Evolutionary conservation across 2,113 vertebrate genomes (phyloP).

Genomic region (Gasterosteus nipponicus): DNA sequence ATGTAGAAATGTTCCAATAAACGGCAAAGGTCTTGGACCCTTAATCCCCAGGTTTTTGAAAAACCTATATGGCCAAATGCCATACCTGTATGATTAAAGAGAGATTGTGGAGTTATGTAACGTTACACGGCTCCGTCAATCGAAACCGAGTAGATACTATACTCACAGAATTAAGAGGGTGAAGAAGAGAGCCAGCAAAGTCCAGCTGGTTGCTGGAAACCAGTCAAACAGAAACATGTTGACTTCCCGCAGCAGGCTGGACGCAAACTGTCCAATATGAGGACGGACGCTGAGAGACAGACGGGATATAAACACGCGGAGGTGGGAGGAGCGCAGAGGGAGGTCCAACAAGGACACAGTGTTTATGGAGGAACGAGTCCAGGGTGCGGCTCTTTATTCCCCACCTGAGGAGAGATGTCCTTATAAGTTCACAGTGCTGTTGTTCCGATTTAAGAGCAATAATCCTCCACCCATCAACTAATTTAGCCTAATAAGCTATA

Average conservation of each 20-base stretch:
- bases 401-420: background rate
- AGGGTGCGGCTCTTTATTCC: background rate
- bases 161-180: constrained; percentile 65
- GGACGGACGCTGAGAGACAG: background rate
- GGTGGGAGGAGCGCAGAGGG: background rate
- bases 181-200: constrained; percentile 60
- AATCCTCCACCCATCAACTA: background rate
- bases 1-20: constrained; percentile 76
- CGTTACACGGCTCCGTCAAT: background rate
- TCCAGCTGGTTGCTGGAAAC: constrained; percentile 75
- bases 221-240: constrained; percentile 36
- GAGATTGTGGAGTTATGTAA: background rate
- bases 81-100: constrained; percentile 76
- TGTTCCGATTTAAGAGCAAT: background rate
- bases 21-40: constrained; percentile 83
- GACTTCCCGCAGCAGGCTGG: rapidly evolving
- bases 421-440: background rate
- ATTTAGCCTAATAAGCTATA: too few species aligned
- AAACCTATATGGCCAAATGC: constrained; percentile 75
- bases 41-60: constrained; percentile 86
- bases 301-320: too few species aligned
- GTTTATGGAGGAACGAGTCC: background rate
- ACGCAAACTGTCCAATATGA: background rate
- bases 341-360: background rate
- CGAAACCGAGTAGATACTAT: background rate